These are phyloP conservation scores for Cetonia aurata DNA, from an alignment of 2,888 invertebrate species.

Conservation along the genomic window DNA sequence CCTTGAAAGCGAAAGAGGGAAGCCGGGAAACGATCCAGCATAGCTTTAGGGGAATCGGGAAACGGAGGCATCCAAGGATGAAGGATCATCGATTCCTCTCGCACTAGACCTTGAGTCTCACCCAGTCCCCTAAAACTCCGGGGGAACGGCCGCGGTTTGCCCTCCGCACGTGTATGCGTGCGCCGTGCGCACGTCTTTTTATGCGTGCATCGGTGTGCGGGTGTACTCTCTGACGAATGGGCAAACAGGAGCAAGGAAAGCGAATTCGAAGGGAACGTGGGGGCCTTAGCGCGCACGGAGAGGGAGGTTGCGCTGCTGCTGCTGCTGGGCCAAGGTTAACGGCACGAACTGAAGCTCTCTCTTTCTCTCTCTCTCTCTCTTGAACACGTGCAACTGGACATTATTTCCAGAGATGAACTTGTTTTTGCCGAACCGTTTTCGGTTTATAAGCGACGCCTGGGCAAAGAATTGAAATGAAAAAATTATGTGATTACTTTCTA, in stretches of 20 bases:
- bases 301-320: constrained; percentile 48
- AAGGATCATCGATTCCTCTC: constrained; percentile 53
- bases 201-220: constrained; percentile 6
- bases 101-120: constrained; percentile 55
- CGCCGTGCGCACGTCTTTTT: constrained; percentile 4
- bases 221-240: constrained; percentile 24
- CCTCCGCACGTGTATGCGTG: background rate
- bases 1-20: constrained; percentile 13
- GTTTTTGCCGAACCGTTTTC: background rate
- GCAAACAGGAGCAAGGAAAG: constrained; percentile 46
- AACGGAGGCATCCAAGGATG: constrained; percentile 14
- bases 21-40: constrained; percentile 1
- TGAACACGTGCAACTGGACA: constrained; percentile 40
- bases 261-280: constrained; percentile 46
- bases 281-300: constrained; percentile 49
- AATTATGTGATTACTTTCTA: no score
- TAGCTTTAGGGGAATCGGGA: constrained; percentile 3
- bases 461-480: no score
- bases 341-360: constrained; percentile 50
- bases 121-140: constrained; percentile 52
- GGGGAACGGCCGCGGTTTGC: constrained; percentile 23
- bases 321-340: constrained; percentile 59
- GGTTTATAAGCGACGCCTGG: no score
- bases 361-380: constrained; percentile 7
- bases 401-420: constrained; percentile 41